Conservation (phyloP, 2,888 invertebrate genomes). For the Parthenolecanium corni region DNA sequence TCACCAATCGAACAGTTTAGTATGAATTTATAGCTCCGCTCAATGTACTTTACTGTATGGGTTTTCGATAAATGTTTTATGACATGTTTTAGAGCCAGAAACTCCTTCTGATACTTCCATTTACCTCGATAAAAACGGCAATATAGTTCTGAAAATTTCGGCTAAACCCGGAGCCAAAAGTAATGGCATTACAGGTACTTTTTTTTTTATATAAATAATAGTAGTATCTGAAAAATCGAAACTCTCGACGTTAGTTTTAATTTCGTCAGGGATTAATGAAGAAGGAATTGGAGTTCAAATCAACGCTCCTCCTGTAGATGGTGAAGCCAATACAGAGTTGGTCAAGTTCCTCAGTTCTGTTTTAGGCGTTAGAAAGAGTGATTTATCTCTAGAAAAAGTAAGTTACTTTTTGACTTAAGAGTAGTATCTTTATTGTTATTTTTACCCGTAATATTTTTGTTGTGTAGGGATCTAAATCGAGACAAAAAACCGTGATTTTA, state of each 20-base stretch:
- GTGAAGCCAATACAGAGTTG: slow-evolving; percentile 66
- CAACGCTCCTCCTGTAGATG: slow-evolving; percentile 67
- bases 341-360: slow-evolving; percentile 57
- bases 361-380: slow-evolving; percentile 57
- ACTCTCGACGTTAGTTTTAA: slow-evolving; percentile 12
- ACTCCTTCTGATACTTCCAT: not conserved
- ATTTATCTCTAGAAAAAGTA: slow-evolving; percentile 53
- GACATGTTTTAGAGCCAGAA: not conserved
- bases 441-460: slow-evolving; percentile 2
- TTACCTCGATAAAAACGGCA: slow-evolving; percentile 45
- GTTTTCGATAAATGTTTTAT: not conserved
- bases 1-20: not conserved
- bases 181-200: slow-evolving; percentile 51
- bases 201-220: slow-evolving; percentile 16
- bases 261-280: slow-evolving; percentile 42
- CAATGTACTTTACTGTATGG: not conserved
- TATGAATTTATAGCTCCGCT: not conserved
- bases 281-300: slow-evolving; percentile 65
- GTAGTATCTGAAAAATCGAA: slow-evolving; percentile 10
- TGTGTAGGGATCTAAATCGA: slow-evolving; percentile 46
- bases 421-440: not conserved
- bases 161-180: slow-evolving; percentile 67
- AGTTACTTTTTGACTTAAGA: no score
- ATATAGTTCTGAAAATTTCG: slow-evolving; percentile 50
- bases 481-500: slow-evolving; percentile 46